Conservation (phyloP, 1,140 invertebrate species). For the Eulimnadia texana region DNA sequence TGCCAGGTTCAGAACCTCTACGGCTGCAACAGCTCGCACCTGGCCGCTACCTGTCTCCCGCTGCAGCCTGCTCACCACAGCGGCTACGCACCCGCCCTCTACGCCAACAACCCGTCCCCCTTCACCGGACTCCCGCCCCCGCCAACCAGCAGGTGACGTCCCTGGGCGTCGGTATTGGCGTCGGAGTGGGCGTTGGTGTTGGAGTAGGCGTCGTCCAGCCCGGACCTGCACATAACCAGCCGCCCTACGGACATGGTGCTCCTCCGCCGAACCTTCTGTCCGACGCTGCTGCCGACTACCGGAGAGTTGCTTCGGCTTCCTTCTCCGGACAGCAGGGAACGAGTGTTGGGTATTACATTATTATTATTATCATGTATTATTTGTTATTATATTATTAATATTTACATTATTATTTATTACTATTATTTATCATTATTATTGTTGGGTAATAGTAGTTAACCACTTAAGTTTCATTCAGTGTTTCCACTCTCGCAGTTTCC, state of each 20-base stretch:
- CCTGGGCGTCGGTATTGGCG: slow-evolving; percentile 15
- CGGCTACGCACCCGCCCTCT: slow-evolving; percentile 15
- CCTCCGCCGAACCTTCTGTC: slow-evolving; percentile 1
- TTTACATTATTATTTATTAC: too few relatives aligned
- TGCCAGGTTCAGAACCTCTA: slow-evolving; percentile 6
- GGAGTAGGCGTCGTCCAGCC: slow-evolving; percentile 10
- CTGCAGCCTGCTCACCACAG: slow-evolving; percentile 9
- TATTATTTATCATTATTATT: too few relatives aligned
- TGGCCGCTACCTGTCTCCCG: slow-evolving; percentile 26
- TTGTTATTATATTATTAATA: too few relatives aligned
- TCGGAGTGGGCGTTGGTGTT: slow-evolving; percentile 19
- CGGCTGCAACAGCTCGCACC: slow-evolving; percentile 19
- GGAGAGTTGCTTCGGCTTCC: slow-evolving; percentile 23
- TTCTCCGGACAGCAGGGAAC: neutral
- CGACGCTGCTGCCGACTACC: neutral
- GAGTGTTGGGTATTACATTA: neutral
- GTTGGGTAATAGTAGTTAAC: too few relatives aligned
- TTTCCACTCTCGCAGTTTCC: too few relatives aligned
- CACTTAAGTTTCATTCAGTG: too few relatives aligned
- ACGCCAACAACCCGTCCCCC: slow-evolving; percentile 19
- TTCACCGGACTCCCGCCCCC: slow-evolving; percentile 5
- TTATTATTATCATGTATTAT: too few relatives aligned
- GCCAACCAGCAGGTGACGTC: slow-evolving; percentile 21
- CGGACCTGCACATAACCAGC: slow-evolving; percentile 6
- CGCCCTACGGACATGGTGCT: slow-evolving; percentile 8